phyloP scores from a whole-genome alignment of 2,797 vertebrate species.

The Gallinago stenura region DNA sequence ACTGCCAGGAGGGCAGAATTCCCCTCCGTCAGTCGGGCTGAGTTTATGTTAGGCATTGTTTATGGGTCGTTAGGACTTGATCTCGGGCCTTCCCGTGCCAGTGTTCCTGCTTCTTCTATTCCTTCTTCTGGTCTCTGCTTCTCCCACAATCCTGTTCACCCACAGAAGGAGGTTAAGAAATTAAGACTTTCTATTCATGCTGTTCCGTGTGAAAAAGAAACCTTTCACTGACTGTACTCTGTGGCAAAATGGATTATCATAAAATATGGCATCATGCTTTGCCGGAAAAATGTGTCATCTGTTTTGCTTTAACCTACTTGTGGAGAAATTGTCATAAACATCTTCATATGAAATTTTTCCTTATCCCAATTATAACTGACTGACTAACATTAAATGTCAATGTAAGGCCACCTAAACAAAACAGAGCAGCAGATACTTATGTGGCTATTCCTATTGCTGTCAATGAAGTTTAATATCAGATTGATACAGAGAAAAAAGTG shows the following conservation, averaged over 20 bases:
- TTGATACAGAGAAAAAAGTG: not conserved
- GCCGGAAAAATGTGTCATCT: not conserved
- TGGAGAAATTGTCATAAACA: not conserved
- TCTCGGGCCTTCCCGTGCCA: no score
- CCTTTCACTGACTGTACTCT: not conserved
- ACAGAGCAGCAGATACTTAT: not conserved
- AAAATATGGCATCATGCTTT: not conserved
- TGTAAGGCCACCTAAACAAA: not conserved
- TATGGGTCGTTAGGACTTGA: no score
- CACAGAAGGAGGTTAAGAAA: not conserved
- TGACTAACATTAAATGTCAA: not conserved
- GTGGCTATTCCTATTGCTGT: not conserved
- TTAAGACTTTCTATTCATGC: not conserved
- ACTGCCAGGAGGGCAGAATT: no score
- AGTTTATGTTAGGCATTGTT: no score
- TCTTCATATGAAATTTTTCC: not conserved
- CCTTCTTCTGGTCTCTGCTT: no score
- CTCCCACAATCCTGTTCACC: no score
- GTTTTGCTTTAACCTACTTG: constrained; percentile 2
- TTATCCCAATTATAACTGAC: not conserved
- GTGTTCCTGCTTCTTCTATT: no score
- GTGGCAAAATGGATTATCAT: not conserved
- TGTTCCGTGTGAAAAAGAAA: not conserved
- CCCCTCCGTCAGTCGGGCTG: no score
- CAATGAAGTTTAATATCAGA: not conserved